Evolutionary conservation across 2,797 vertebrate species (phyloP), one percentile per base, ranked within the genome.

Genomic region (Holocentrus rufus): DNA sequence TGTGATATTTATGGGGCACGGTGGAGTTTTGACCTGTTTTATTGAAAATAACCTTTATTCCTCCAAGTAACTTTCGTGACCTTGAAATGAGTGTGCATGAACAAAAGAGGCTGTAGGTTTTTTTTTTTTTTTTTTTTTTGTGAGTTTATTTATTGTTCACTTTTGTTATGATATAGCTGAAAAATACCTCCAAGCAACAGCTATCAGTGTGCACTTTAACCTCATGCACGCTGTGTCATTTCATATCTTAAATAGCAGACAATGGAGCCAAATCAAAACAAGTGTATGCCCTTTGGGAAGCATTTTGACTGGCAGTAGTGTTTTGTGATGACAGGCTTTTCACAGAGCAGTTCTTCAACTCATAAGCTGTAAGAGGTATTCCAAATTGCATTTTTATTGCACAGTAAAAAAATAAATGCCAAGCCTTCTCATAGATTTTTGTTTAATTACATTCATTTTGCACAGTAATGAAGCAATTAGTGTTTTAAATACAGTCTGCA

Each of bases 251-350:
- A 64, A 53, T 4, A 49, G 36, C 27, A 58, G 10, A 44, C 20
- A 56, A 15, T 49, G 15, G 63, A 49, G 15, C 4, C 15, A 50
- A 56, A 75, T 18, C 17, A 23, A 23, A 4, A 30, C 20, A 55
- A 5, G 9, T 39, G 22, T 5, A 46, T 54, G 20, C 3, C 46
- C 36, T 39, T 61, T 9, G 30, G 14, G 58, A 27, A 52, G 22
- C 44, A 11, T 52, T 52, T 44, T 11, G 46, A 47, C 20, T 34
- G 15, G 44, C 36, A 22, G 50, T 57, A 56, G 10, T 49, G 7
- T 11, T 39, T 30, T 52, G n/a, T 36, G 54, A 66, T 49, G 49
- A 70, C 8, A n/a, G n/a, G 17, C 25, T 59, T 27, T 65, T 39
- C n/a, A 27, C 9, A 64, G 15, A 11, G 11, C 44, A 47, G 30